Conservation (phyloP, 2,797 vertebrate species). For the Enteromius mattozi region DNA sequence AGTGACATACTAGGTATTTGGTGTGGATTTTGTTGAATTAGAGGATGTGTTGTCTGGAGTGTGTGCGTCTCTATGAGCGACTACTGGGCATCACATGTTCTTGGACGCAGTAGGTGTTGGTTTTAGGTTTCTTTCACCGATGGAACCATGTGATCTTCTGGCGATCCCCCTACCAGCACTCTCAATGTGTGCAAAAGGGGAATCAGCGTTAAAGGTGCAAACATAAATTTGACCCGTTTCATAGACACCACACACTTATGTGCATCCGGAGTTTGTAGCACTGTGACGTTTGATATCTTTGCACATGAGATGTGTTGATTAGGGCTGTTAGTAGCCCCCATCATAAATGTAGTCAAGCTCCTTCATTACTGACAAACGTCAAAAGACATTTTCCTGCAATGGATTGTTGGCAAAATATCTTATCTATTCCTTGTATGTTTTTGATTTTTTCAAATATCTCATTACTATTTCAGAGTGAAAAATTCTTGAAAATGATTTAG, state of each 20-base stretch:
- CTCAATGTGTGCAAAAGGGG: conserved; percentile 71
- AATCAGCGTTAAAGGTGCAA: conserved; percentile 66
- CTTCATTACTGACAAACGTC: background rate
- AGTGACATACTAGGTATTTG: background rate
- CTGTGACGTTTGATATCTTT: background rate
- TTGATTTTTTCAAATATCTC: background rate
- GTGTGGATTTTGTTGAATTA: conserved; percentile 31
- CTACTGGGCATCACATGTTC: conserved; percentile 74
- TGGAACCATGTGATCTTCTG: conserved; percentile 75
- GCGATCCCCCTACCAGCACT: conserved; percentile 55
- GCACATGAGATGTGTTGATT: background rate
- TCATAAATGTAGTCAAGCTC: background rate
- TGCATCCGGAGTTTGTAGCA: background rate
- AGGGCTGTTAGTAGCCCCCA: background rate
- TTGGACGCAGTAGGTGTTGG: conserved; percentile 79
- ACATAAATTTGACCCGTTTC: background rate
- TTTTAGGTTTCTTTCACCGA: conserved; percentile 83
- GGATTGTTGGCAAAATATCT: background rate
- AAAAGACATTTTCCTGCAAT: background rate
- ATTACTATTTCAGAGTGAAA: background rate
- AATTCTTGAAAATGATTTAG: background rate
- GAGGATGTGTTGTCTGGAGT: background rate
- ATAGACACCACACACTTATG: conserved; percentile 2
- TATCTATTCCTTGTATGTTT: background rate
- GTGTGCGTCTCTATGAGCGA: conserved; percentile 53